phyloP scores from a whole-genome alignment of 2,113 vertebrate genomes.

The Myiagra hebetior region DNA sequence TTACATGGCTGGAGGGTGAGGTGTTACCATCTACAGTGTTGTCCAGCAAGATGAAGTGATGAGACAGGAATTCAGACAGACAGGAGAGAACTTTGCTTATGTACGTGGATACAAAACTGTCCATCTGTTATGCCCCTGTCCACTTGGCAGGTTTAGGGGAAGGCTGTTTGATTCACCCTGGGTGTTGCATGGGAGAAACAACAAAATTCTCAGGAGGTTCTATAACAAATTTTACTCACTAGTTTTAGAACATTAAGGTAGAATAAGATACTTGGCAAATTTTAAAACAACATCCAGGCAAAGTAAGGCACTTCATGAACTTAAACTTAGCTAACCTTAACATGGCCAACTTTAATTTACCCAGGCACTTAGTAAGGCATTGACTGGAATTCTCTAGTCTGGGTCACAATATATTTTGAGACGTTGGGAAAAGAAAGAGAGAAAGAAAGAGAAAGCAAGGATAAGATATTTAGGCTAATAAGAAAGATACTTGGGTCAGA shows the following conservation, averaged over 20 bases:
- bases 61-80: not conserved
- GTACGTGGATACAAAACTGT: not conserved
- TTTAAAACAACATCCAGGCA: not conserved
- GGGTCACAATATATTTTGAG: not conserved
- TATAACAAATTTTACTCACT: not conserved
- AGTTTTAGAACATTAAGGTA: not conserved
- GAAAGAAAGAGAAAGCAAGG: not conserved
- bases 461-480: not conserved
- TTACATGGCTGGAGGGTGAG: not conserved
- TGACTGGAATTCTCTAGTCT: not conserved
- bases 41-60: not conserved
- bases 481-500: not conserved
- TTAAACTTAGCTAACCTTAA: not conserved
- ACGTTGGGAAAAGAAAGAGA: not conserved
- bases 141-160: not conserved
- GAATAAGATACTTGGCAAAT: not conserved
- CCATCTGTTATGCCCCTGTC: not conserved
- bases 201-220: not conserved
- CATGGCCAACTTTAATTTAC: not conserved
- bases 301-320: not conserved
- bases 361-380: not conserved
- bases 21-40: not conserved
- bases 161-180: not conserved
- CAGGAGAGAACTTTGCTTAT: not conserved
- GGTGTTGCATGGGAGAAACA: not conserved